Evolutionary conservation across 2,797 vertebrate species (phyloP).

Genomic region (Xerus rutilus): DNA sequence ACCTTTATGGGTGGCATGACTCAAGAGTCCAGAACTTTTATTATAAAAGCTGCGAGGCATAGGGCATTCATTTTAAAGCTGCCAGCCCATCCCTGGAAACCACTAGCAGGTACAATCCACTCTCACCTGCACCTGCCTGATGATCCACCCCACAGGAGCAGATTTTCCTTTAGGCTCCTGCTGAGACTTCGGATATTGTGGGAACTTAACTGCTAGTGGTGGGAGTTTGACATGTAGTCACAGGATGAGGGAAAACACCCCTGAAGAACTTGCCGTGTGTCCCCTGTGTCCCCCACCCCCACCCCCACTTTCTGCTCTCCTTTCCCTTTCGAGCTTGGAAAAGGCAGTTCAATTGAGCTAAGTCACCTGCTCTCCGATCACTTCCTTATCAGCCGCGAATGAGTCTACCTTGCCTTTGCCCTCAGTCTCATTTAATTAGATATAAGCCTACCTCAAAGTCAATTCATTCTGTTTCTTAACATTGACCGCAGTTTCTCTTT

Average conservation of each 20-base stretch:
- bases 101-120: neutral
- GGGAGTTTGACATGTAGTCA: constrained; percentile 48
- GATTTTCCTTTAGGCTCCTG: neutral
- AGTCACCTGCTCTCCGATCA: constrained; percentile 80
- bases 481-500: constrained; percentile 88
- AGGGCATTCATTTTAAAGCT: rapidly evolving
- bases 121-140: neutral
- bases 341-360: constrained; percentile 66
- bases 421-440: constrained; percentile 88
- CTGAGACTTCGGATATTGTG: neutral
- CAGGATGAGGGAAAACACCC: neutral
- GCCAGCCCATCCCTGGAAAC: constrained; percentile 5
- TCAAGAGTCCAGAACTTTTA: neutral
- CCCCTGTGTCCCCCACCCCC: neutral
- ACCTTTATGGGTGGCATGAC: neutral
- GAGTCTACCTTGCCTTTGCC: constrained; percentile 84
- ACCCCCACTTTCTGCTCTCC: neutral
- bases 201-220: neutral
- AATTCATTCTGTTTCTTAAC: constrained; percentile 88
- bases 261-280: neutral
- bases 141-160: neutral
- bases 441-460: constrained; percentile 85
- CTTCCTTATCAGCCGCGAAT: constrained; percentile 78
- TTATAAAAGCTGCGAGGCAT: neutral
- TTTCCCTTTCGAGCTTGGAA: constrained; percentile 1